A percentile compares a stretch with the other conserved stretches of the same genome.
These are phyloP conservation scores for Notodromas monacha DNA, from an alignment of 2,888 invertebrate genomes.

Conservation along the genomic window DNA sequence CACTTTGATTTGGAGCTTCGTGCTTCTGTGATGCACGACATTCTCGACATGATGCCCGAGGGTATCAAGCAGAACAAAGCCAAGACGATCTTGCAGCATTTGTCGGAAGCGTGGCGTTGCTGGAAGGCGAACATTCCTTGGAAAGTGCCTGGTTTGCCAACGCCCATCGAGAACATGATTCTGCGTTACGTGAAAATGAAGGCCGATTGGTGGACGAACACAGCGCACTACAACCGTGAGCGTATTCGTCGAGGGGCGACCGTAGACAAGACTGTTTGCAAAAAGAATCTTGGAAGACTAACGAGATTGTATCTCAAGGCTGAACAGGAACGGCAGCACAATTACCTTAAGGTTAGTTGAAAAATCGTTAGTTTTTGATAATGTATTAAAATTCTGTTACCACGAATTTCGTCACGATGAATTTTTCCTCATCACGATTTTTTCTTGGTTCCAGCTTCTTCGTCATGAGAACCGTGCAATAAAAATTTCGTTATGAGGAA, in stretches of 20 bases:
- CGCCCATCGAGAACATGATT: constrained; percentile 99
- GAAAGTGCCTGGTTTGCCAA: constrained; percentile 97
- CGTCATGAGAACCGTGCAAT: no score
- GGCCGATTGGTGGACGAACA: constrained; percentile 99
- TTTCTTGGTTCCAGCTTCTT: no score
- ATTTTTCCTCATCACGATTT: no score
- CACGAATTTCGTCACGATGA: no score
- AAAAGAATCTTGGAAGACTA: constrained; percentile 92
- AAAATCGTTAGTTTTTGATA: background rate
- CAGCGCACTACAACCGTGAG: constrained; percentile 96
- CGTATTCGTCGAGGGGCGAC: constrained; percentile 95
- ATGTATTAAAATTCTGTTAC: no score
- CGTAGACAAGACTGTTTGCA: constrained; percentile 98
- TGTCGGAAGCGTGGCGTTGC: constrained; percentile 96
- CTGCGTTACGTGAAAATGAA: constrained; percentile 98
- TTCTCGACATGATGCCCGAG: constrained; percentile 99
- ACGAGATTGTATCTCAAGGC: constrained; percentile 82
- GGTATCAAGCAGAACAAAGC: constrained; percentile 99
- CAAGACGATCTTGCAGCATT: constrained; percentile 84
- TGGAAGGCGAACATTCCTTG: constrained; percentile 99
- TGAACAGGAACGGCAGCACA: constrained; percentile 95
- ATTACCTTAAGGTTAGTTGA: constrained; percentile 49
- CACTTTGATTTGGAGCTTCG: constrained; percentile 95
- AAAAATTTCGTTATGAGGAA: no score
- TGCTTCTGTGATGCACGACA: constrained; percentile 72